Base-by-base conservation (phyloP, 2,888 invertebrate genomes). In the Drosophila melanocephala region DNA sequence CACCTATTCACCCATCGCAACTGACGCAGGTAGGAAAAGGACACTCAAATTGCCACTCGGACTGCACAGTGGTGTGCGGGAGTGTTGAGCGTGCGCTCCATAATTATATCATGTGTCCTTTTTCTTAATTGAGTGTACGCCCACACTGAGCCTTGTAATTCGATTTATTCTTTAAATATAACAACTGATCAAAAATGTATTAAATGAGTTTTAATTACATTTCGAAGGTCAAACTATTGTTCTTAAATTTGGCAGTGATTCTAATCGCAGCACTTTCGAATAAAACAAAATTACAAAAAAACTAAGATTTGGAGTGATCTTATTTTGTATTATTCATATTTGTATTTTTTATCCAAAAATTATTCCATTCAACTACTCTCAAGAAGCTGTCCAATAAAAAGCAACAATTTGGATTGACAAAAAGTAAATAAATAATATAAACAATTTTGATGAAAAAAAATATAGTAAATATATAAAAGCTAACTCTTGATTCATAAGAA, bases 1-100 rank as follows among this genome's bases (percentile, higher is more conserved):
- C 75, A 74, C 75, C 67, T 78, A 71, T 64, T 79, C 69, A 76
- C 76, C 83, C 81, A 77, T 72, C 75, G 59, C 76, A 51, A 65
- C 22, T 64, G 44, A 68, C 71, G 58, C 81, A 65, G 56, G 65
- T 63, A 72, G 16, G 19, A 71, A 64, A 44, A 71, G 72, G 77
- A 81, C 74, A 52, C 71, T 69, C 50, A 42, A 61, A 66, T 65
- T 32, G 59, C 39, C 26, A 16, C 53, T 58, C 59, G 22, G 14
- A 16, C 32, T 30, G 67, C 64, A 83, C 87, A 59, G 68, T 86
- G 72, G 72, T 42, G 5, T 26, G 26, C 26, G 16, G 2, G 30
- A 9, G 22, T 22, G 37, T 2, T 7, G 16, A 28, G 47, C 5
- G 47, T 33, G 35, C 1, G 10, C 19, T 42, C 26, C 5, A 35